Conservation (phyloP, 2,113 vertebrate genomes). For the Sinocyclocheilus maitianheensis region DNA sequence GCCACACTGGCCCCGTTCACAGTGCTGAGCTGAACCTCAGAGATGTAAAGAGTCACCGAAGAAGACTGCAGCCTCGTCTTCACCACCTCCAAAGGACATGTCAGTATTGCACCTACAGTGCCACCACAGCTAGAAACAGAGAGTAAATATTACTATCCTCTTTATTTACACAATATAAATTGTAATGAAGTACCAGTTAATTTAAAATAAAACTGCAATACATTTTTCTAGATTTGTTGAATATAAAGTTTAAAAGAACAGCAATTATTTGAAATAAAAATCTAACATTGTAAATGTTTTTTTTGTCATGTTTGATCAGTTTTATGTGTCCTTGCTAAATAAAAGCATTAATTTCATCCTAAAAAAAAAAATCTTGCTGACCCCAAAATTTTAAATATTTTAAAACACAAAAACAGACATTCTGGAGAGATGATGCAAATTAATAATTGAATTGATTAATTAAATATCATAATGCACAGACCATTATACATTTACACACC, state of each 20-base stretch:
- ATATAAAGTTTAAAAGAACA: neutral
- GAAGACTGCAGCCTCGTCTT: slow-evolving; percentile 97
- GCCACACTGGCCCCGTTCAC: slow-evolving; percentile 88
- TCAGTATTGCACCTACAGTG: slow-evolving; percentile 96
- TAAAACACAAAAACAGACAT: neutral
- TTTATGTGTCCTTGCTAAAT: neutral
- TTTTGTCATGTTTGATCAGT: neutral
- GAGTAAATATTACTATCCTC: neutral
- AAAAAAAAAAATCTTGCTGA: too few species aligned
- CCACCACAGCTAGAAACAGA: slow-evolving; percentile 86
- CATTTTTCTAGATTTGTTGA: too few species aligned
- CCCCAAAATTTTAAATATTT: too few species aligned
- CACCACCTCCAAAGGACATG: slow-evolving; percentile 97
- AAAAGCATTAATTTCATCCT: too few species aligned
- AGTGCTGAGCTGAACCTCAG: slow-evolving; percentile 92
- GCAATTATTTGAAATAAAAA: neutral
- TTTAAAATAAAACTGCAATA: too few species aligned
- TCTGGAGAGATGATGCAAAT: too few species aligned
- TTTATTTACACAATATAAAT: neutral
- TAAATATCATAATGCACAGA: neutral
- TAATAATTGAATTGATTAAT: too few species aligned
- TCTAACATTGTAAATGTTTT: neutral
- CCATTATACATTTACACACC: neutral
- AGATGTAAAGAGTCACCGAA: slow-evolving; percentile 89
- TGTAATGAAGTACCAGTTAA: neutral